Evolutionary conservation across 2,888 invertebrate genomes (phyloP), one percentile per base, ranked within the genome.

Genomic region (Pachliopta kotzebuea): DNA sequence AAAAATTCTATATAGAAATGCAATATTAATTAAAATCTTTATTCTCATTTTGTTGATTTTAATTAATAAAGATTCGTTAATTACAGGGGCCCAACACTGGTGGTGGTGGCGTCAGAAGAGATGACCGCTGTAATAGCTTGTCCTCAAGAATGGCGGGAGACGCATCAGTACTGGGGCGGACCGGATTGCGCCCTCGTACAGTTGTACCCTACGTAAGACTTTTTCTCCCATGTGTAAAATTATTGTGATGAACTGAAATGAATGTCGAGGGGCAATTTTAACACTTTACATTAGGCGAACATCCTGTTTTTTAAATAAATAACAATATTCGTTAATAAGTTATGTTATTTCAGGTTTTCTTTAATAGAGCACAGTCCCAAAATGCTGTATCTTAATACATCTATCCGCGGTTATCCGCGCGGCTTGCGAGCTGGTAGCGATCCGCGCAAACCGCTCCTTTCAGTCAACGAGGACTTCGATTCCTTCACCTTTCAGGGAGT

Each of bases 71-170:
- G 2, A 14, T 14, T 11, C 14, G 20, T 56, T 4, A 2, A 18
- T 58, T 60, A 2, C 81, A 85, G 94, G 60, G 95, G 95, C 0
- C 94, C 95, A 0, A 94, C 95, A 0, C 76, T 95, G 64, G 90
- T 94, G 67, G 78, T 95, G 66, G 71, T 95, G n/a, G 88, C 93
- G 24, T 93, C 92, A 0, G 78, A 89, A 8, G 94, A 93, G 24
- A 93, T 95, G 69, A 93, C 95, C 67, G 95, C 96, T 76, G 97
- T 96, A 78, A 85, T 98, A 63, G 96, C 96, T 31, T 89, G 95
- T 14, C 94, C 96, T 18, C 89, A 90, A 66, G 98, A 97, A 84
- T 98, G 98, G 98, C 94, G 94, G 72, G 98, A 97, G 84, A 95
- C 96, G 6, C 95, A 96, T 86, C 93, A 94, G 74, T 97, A 96